A percentile compares a stretch with the other conserved stretches of the same genome.
Conservation (phyloP, 2,888 invertebrate species). For the Hyppa rectilinea region DNA sequence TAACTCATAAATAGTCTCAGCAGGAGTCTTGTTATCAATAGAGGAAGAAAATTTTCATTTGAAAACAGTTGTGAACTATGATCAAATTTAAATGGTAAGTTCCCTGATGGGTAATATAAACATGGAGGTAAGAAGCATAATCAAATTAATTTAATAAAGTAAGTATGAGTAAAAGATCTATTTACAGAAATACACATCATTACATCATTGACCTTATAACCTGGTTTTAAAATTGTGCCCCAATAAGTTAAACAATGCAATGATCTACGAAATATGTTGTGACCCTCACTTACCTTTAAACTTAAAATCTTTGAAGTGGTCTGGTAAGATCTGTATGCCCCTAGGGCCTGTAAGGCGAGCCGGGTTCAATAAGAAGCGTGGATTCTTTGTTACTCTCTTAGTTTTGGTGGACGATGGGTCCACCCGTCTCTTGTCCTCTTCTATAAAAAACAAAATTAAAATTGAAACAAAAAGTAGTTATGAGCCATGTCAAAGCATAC, state of each 20-base stretch:
- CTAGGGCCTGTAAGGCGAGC: conserved; percentile 94
- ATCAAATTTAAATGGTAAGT: too few species aligned
- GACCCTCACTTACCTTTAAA: conserved; percentile 91
- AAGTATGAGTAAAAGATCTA: too few species aligned
- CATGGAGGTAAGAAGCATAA: background rate
- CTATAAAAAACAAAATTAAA: conserved; percentile 67
- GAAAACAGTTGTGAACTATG: background rate
- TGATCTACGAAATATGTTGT: background rate
- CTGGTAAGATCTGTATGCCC: conserved; percentile 95
- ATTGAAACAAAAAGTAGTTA: too few species aligned
- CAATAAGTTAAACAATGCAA: background rate
- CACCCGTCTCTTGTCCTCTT: conserved; percentile 84
- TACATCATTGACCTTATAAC: too few species aligned
- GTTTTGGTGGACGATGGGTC: conserved; percentile 85
- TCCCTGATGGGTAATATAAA: background rate
- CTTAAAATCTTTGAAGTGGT: conserved; percentile 95
- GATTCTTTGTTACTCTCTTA: conserved; percentile 91
- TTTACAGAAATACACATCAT: too few species aligned
- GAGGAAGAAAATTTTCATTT: background rate
- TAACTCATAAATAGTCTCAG: background rate
- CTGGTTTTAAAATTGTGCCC: background rate
- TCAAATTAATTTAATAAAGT: background rate
- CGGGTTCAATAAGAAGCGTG: conserved; percentile 92
- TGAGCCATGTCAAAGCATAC: background rate
- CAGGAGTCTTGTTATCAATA: background rate